Percentiles rank a stretch among this genome's conserved stretches.
Conservation (phyloP, 2,113 vertebrate genomes). For the Abramis brama region DNA sequence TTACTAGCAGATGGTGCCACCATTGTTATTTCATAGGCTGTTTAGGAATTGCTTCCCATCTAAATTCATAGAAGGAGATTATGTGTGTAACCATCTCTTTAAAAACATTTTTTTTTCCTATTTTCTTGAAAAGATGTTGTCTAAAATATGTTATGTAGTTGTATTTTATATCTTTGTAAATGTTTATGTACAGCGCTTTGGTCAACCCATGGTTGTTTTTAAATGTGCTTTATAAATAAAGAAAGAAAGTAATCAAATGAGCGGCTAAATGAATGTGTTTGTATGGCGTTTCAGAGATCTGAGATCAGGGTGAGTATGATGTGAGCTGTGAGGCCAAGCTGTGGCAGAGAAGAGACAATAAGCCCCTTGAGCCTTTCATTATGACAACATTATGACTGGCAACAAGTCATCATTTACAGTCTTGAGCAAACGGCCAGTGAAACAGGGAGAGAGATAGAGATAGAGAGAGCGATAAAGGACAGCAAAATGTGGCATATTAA, state of each 20-base stretch:
- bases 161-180: no score
- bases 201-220: no score
- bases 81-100: neutral
- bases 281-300: constrained; percentile 5
- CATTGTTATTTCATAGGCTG: constrained; percentile 39
- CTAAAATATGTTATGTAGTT: no score
- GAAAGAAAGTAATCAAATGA: constrained; percentile 39
- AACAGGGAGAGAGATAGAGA: neutral
- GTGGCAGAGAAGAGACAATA: constrained; percentile 8
- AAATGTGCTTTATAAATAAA: no score
- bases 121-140: no score
- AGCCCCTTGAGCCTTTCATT: constrained; percentile 39
- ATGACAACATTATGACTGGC: constrained; percentile 43
- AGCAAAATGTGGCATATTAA: neutral
- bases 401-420: constrained; percentile 32
- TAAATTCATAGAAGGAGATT: constrained; percentile 51
- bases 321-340: neutral
- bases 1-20: constrained; percentile 37
- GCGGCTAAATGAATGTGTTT: constrained; percentile 31
- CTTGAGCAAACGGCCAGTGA: neutral
- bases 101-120: no score
- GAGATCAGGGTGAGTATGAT: constrained; percentile 4
- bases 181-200: no score
- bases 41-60: constrained; percentile 49
- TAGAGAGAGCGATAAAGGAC: neutral